Evolutionary conservation across 2,888 invertebrate genomes (phyloP), one percentile per base, ranked within the genome.

Genomic region (Chrysomela aeneicollis): DNA sequence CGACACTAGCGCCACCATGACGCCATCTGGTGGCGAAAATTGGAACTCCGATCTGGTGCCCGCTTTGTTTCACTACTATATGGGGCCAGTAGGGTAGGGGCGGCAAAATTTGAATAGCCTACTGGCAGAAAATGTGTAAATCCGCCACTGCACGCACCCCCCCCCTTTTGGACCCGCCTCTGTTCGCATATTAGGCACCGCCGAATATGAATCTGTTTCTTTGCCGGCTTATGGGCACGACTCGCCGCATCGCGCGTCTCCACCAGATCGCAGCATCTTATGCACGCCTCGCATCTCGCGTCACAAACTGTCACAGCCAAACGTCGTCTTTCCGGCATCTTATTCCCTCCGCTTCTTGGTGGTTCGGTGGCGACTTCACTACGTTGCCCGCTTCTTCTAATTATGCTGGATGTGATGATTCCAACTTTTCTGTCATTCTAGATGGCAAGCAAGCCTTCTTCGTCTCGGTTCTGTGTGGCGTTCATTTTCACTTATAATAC

Each of bases 261-360:
- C 73, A 72, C 78, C 82, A 82, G 81, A 81, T 79, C 79, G 78
- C 77, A 66, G 76, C 69, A 76, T 74, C 76, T 79, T 77, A 76
- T 78, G 76, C 77, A 79, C 78, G 78, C 79, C 76, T 73, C 80
- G 77, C 79, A 79, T 81, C 79, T 79, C 79, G 78, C 78, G 80
- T 82, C 82, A 82, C 80, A 82, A 81, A 81, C 79, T 81, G 82
- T 82, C 82, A 81, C 70, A 76, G 69, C 64, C 82, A 82, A 74
- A 75, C 69, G 69, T 72, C 69, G 69, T 72, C 74, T 71, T 75
- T 73, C 72, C 72, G 66, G 68, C 67, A 73, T 72, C 74, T 75
- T 72, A 73, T 55, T n/a, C 55, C 4, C 35, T 35, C 12, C 35
- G 9, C 35, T 35, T 12, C 71, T 67, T 69, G 61, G 67, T 59